Conservation (phyloP, 2,113 vertebrate genomes). For the Gorsachius goisagi region DNA sequence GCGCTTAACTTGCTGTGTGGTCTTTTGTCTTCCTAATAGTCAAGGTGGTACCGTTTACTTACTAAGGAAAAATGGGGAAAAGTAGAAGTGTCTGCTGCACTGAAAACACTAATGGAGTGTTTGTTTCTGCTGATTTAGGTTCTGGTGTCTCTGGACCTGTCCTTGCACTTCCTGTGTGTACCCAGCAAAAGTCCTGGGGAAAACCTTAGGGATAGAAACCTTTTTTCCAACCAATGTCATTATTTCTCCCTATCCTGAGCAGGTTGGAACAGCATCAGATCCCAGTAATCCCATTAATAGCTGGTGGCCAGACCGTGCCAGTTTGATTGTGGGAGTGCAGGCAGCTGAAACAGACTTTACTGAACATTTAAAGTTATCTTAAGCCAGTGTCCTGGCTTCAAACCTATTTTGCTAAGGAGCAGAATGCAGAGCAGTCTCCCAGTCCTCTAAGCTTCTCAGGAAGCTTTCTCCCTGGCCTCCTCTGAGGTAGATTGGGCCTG, state of each 20-base stretch:
- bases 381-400: neutral
- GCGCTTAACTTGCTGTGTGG: neutral
- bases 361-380: neutral
- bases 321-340: neutral
- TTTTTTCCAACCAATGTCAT: neutral
- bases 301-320: neutral
- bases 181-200: neutral
- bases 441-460: neutral
- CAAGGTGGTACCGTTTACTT: neutral
- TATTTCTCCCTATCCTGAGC: neutral
- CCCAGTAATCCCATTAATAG: neutral
- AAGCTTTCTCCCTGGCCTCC: neutral
- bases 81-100: neutral
- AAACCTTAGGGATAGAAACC: neutral
- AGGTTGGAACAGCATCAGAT: neutral
- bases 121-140: conserved; percentile 49
- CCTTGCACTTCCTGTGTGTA: neutral
- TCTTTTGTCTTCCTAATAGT: neutral
- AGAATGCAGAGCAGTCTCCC: neutral
- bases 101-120: conserved; percentile 1
- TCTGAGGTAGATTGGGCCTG: neutral
- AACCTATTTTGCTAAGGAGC: neutral
- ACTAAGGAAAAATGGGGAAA: neutral
- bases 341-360: neutral
- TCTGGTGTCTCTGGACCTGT: conserved; percentile 33